Percentiles rank a stretch among this genome's conserved stretches.
Evolutionary conservation across 2,113 vertebrate genomes (phyloP).

Genomic region (Trochalopteron elliotii): DNA sequence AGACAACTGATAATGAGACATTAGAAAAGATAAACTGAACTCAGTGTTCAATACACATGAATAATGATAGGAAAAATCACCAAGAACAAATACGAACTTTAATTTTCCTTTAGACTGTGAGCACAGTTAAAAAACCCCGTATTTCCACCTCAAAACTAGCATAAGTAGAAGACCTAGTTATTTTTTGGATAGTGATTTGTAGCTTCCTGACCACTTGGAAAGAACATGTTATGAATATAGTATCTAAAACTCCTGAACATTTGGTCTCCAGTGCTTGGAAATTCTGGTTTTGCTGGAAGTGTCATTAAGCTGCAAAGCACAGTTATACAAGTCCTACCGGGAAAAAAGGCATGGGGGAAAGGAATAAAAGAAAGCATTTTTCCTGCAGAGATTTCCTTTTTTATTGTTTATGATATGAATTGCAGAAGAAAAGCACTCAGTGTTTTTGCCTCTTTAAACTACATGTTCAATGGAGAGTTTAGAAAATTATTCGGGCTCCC

Average conservation of each 20-base stretch:
- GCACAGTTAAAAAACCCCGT: neutral
- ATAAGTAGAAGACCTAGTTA: neutral
- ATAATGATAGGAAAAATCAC: neutral
- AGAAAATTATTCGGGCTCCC: neutral
- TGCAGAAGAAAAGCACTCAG: neutral
- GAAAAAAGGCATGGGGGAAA: neutral
- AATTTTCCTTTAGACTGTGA: neutral
- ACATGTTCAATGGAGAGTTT: neutral
- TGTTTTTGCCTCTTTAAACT: neutral
- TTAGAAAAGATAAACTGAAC: neutral
- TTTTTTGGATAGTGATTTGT: conserved; percentile 14
- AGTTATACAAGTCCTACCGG: neutral
- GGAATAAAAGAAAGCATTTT: neutral
- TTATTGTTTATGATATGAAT: neutral
- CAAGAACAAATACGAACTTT: neutral
- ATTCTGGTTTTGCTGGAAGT: neutral
- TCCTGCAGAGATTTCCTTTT: neutral
- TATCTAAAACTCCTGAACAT: neutral
- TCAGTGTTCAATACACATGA: neutral
- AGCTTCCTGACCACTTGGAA: neutral
- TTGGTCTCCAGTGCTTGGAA: neutral
- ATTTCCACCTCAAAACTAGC: neutral
- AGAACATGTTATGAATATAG: neutral
- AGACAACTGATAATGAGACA: neutral
- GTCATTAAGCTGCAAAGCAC: neutral